Evolutionary conservation across 2,888 invertebrate species (phyloP).

Genomic region (Drosophila demipolita): DNA sequence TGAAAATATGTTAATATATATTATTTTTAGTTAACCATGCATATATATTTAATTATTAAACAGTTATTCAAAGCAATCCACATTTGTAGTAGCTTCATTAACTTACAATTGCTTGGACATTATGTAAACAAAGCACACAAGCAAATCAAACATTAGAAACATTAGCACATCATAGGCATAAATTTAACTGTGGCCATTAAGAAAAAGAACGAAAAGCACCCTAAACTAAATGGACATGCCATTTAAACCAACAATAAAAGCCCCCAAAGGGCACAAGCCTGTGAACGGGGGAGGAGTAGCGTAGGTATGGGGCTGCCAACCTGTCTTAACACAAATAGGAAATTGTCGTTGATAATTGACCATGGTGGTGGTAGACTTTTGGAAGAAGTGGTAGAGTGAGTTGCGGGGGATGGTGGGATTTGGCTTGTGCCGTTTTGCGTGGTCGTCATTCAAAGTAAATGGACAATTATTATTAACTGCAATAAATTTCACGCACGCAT

Average conservation of each 20-base stretch:
- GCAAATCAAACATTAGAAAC: conserved; percentile 34
- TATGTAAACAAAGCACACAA: conserved; percentile 15
- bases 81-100: background rate
- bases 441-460: conserved; percentile 71
- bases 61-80: background rate
- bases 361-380: conserved; percentile 39
- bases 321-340: conserved; percentile 73
- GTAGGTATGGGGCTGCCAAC: conserved; percentile 26
- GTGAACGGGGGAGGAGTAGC: background rate
- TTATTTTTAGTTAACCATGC: background rate
- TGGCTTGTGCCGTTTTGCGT: conserved; percentile 25
- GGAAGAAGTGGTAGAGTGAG: conserved; percentile 12
- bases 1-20: background rate
- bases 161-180: conserved; percentile 76
- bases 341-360: conserved; percentile 77
- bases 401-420: conserved; percentile 12
- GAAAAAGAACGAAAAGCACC: conserved; percentile 40
- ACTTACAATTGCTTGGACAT: conserved; percentile 3
- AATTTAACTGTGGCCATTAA: conserved; percentile 51
- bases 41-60: background rate
- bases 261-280: conserved; percentile 45
- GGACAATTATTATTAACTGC: conserved; percentile 82
- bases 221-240: conserved; percentile 61
- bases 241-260: conserved; percentile 69
- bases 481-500: conserved; percentile 80